phyloP scores from a whole-genome alignment of 2,113 vertebrate genomes.

The Cynoglossus semilaevis region DNA sequence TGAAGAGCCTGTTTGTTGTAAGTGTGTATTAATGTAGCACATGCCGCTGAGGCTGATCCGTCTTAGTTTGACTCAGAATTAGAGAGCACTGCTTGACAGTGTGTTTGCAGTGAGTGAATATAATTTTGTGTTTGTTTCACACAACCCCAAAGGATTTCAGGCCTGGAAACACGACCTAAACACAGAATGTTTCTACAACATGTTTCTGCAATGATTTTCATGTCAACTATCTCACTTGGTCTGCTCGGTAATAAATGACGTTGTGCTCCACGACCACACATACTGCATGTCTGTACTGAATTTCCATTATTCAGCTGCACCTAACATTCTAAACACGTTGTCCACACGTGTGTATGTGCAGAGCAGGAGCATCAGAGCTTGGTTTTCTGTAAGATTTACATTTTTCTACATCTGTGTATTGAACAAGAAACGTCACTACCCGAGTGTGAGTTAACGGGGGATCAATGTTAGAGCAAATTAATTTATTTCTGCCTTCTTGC shows the following conservation, averaged over 20 bases:
- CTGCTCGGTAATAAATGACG: constrained; percentile 59
- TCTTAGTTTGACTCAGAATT: constrained; percentile 33
- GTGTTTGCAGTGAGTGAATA: constrained; percentile 59
- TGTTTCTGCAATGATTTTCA: constrained; percentile 52
- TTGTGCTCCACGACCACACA: constrained; percentile 10
- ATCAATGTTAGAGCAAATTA: constrained; percentile 32
- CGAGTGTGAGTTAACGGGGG: constrained; percentile 15
- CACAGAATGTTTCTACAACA: constrained; percentile 56
- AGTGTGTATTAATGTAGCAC: not conserved
- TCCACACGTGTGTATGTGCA: too few species aligned
- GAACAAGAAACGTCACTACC: constrained; percentile 5
- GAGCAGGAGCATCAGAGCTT: not conserved
- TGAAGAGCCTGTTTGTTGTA: too few species aligned
- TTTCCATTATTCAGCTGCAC: too few species aligned
- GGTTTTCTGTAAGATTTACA: constrained; percentile 25
- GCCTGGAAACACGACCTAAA: constrained; percentile 50
- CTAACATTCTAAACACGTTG: too few species aligned
- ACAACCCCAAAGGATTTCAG: constrained; percentile 42
- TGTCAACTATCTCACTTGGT: constrained; percentile 48
- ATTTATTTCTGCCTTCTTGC: constrained; percentile 47
- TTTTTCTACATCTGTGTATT: constrained; percentile 20
- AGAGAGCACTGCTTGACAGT: constrained; percentile 32
- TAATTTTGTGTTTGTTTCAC: constrained; percentile 60
- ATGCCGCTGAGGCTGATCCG: constrained; percentile 8
- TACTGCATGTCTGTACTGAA: too few species aligned